A percentile compares a stretch with the other conserved stretches of the same genome.
These are phyloP conservation scores for Acleris emargana DNA, from an alignment of 2,888 invertebrate genomes.

Conservation along the genomic window DNA sequence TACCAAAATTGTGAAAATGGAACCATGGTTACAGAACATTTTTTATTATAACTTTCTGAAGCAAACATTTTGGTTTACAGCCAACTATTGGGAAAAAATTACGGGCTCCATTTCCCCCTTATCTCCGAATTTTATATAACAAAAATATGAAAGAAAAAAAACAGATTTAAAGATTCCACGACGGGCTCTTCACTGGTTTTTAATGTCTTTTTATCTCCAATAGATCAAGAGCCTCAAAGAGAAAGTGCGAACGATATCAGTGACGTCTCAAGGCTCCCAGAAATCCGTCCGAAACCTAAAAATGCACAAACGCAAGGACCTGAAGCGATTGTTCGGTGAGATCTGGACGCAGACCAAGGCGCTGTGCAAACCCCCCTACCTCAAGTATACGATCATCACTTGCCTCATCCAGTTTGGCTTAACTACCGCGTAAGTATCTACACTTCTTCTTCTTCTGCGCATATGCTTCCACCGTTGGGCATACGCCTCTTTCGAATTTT, in stretches of 20 bases:
- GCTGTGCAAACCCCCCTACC: conserved; percentile 88
- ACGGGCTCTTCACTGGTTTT: too few relatives aligned
- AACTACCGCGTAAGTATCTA: conserved; percentile 85
- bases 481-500: too few relatives aligned
- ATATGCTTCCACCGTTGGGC: too few relatives aligned
- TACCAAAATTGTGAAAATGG: too few relatives aligned
- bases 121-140: too few relatives aligned
- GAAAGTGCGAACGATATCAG: conserved; percentile 85
- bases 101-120: too few relatives aligned
- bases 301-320: conserved; percentile 88
- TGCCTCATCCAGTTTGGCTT: conserved; percentile 93
- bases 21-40: too few relatives aligned
- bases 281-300: conserved; percentile 88
- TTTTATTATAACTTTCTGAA: neutral
- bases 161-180: too few relatives aligned
- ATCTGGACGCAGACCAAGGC: conserved; percentile 90
- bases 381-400: conserved; percentile 89
- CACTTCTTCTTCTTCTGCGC: too few relatives aligned
- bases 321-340: conserved; percentile 87
- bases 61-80: neutral
- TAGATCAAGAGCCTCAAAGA: conserved; percentile 89
- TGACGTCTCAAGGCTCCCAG: conserved; percentile 85
- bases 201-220: conserved; percentile 30
- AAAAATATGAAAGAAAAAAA: too few relatives aligned
- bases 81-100: too few relatives aligned